Evolutionary conservation across 2,113 vertebrate genomes (phyloP).

Genomic region (Suncus etruscus): DNA sequence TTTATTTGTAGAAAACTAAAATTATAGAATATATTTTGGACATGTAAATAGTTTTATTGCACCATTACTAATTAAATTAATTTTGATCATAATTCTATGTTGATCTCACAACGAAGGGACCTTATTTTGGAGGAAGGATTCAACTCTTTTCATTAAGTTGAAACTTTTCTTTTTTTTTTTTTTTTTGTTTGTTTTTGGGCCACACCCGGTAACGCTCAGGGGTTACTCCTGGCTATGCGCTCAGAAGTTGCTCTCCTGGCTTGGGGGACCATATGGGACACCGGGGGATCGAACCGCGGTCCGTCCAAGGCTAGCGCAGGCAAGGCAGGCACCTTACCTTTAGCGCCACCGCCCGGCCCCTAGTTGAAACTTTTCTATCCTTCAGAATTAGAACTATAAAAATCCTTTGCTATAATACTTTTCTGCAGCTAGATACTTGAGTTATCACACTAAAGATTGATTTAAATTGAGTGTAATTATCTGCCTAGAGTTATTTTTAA

Average conservation of each 20-base stretch:
- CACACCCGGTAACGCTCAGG: no score
- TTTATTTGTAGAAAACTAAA: no score
- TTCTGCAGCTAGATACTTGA: slow-evolving; percentile 82
- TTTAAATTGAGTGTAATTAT: slow-evolving; percentile 84
- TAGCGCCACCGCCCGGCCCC: no score
- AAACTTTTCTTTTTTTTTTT: slow-evolving; percentile 65
- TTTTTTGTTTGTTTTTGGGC: no score
- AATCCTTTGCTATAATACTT: slow-evolving; percentile 70
- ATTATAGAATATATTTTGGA: background rate
- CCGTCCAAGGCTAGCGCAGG: no score
- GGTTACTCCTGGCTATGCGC: no score
- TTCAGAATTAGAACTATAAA: slow-evolving; percentile 38
- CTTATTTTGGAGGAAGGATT: background rate
- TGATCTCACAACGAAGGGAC: slow-evolving; percentile 16
- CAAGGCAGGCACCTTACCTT: no score
- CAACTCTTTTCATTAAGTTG: slow-evolving; percentile 30
- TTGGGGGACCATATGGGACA: no score
- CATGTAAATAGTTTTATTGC: background rate
- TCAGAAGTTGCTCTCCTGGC: no score
- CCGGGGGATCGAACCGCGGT: no score
- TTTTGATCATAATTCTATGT: background rate
- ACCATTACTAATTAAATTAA: slow-evolving; percentile 19
- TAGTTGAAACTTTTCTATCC: slow-evolving; percentile 48
- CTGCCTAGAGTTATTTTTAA: slow-evolving; percentile 59
- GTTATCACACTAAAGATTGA: slow-evolving; percentile 81